Percentiles rank a stretch among this genome's conserved stretches.
These are phyloP conservation scores for Etheostoma nigrum DNA, from an alignment of 2,797 vertebrate genomes.

Conservation along the genomic window DNA sequence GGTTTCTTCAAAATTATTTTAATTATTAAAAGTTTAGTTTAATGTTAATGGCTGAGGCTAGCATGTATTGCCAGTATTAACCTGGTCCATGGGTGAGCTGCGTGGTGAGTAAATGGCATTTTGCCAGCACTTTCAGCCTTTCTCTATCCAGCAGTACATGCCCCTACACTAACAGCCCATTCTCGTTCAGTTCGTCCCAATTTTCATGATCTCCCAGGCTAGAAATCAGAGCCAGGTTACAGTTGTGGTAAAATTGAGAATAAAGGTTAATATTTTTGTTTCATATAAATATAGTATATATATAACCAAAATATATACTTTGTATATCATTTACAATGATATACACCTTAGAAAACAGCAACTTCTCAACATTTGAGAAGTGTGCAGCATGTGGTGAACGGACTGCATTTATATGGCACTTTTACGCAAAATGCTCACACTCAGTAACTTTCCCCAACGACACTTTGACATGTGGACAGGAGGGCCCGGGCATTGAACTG, in stretches of 20 bases:
- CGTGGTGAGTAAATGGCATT: constrained; percentile 11
- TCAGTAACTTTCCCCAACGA: background rate
- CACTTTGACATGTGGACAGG: background rate
- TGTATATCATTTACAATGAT: background rate
- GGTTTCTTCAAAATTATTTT: constrained; percentile 1
- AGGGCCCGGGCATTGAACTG: background rate
- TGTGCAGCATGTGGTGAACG: background rate
- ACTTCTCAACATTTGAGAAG: too few relatives aligned
- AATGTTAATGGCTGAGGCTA: background rate
- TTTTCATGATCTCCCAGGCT: background rate
- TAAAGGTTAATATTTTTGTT: background rate
- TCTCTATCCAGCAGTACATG: constrained; percentile 20
- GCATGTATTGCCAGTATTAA: constrained; percentile 8
- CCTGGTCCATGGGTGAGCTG: constrained; percentile 2
- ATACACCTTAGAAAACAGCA: too few relatives aligned
- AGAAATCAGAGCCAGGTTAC: background rate
- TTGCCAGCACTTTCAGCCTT: constrained; percentile 24
- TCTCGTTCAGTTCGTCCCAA: background rate
- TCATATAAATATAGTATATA: too few relatives aligned
- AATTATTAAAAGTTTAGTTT: background rate
- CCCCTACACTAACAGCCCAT: constrained; percentile 12
- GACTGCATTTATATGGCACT: background rate
- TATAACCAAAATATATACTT: too few relatives aligned
- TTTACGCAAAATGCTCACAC: background rate
- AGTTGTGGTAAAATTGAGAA: background rate